phyloP scores from a whole-genome alignment of 2,113 vertebrate genomes.

The Craseonycteris thonglongyai region DNA sequence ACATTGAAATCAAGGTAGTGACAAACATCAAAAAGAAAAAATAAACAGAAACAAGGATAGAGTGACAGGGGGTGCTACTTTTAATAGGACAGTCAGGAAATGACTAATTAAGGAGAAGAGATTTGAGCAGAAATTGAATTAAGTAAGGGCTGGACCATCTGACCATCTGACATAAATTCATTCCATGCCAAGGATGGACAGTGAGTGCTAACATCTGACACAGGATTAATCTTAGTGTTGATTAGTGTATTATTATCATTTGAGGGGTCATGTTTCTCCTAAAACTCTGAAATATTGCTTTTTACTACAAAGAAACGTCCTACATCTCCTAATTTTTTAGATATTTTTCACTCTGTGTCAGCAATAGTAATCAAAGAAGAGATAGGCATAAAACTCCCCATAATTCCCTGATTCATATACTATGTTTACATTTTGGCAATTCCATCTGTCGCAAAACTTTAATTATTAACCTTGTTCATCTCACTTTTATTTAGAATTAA shows the following conservation, averaged over 20 bases:
- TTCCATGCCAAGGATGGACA: not conserved
- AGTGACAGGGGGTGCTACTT: not conserved
- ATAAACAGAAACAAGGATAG: not conserved
- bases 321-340: not conserved
- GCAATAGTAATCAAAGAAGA: not conserved
- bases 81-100: not conserved
- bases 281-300: not conserved
- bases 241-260: not conserved
- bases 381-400: not conserved
- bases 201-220: not conserved
- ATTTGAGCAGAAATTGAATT: not conserved
- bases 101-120: not conserved
- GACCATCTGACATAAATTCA: not conserved
- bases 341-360: not conserved
- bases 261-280: not conserved
- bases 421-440: not conserved
- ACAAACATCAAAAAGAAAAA: not conserved
- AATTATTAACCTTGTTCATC: not conserved
- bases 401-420: not conserved
- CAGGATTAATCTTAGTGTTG: not conserved
- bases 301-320: not conserved
- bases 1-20: not conserved
- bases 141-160: not conserved
- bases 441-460: not conserved
- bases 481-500: not conserved